Evolutionary conservation across 2,113 vertebrate species (phyloP).

Genomic region (Phoenicopterus ruber): DNA sequence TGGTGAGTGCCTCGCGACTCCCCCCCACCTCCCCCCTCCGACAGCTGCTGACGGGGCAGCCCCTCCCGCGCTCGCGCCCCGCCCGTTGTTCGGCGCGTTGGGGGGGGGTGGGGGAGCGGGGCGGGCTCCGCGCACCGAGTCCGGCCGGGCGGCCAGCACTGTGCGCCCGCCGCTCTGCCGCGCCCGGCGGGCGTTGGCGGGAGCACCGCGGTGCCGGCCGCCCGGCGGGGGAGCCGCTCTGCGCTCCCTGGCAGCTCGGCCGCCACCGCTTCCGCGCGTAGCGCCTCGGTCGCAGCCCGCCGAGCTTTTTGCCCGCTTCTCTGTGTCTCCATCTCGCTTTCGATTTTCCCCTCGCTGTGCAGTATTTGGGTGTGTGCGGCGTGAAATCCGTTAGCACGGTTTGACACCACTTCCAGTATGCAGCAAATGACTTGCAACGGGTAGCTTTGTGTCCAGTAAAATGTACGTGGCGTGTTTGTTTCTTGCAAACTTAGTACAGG

Average conservation of each 20-base stretch:
- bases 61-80: not conserved
- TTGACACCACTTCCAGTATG: fast-evolving
- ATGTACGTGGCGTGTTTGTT: too few species aligned
- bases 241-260: not conserved
- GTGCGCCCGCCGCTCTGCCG: too few species aligned
- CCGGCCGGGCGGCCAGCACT: too few species aligned
- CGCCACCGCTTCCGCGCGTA: too few species aligned
- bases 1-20: not conserved
- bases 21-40: too few species aligned
- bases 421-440: fast-evolving
- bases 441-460: fast-evolving
- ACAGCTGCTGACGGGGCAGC: not conserved
- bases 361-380: fast-evolving
- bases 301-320: not conserved
- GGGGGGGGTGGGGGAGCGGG: not conserved
- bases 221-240: not conserved
- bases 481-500: fast-evolving
- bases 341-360: not conserved
- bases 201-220: too few species aligned
- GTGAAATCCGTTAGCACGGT: not conserved
- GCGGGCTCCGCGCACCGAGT: not conserved
- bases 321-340: not conserved
- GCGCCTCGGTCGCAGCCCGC: not conserved
- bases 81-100: not conserved
- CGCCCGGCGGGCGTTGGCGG: too few species aligned